These are phyloP conservation scores for Willisornis vidua DNA, from an alignment of 2,113 vertebrate species.

Conservation along the genomic window DNA sequence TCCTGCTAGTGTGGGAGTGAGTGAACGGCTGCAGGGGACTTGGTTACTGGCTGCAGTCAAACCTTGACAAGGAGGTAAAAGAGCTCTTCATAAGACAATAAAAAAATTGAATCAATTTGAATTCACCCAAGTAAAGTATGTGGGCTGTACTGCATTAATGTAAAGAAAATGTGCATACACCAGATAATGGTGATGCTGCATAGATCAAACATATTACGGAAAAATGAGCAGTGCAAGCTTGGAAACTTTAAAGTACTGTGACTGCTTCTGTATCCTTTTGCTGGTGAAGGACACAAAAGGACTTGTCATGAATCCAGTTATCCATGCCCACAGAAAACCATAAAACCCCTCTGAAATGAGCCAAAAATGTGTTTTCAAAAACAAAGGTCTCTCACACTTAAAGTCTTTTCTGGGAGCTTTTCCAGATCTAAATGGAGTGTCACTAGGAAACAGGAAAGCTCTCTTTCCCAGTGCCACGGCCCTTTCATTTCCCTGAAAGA, in stretches of 20 bases:
- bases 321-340: slow-evolving; percentile 17
- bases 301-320: not conserved
- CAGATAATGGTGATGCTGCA: not conserved
- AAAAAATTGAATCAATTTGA: not conserved
- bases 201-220: not conserved
- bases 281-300: slow-evolving; percentile 8
- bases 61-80: not conserved
- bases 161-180: not conserved
- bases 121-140: not conserved
- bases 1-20: fast-evolving
- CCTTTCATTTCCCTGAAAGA: slow-evolving; percentile 41
- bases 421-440: slow-evolving; percentile 57
- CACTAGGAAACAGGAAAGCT: slow-evolving; percentile 44
- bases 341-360: slow-evolving; percentile 25
- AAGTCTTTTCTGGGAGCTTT: slow-evolving; percentile 54
- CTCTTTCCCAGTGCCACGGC: not conserved
- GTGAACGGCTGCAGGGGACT: not conserved
- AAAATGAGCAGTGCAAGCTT: not conserved
- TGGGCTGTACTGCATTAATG: not conserved
- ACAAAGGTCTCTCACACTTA: slow-evolving; percentile 41
- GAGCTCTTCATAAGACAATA: not conserved
- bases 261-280: not conserved
- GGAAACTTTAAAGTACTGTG: not conserved
- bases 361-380: slow-evolving; percentile 49
- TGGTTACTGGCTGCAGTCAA: not conserved